Evolutionary conservation across 2,113 vertebrate species (phyloP).

Genomic region (Picathartes gymnocephalus): DNA sequence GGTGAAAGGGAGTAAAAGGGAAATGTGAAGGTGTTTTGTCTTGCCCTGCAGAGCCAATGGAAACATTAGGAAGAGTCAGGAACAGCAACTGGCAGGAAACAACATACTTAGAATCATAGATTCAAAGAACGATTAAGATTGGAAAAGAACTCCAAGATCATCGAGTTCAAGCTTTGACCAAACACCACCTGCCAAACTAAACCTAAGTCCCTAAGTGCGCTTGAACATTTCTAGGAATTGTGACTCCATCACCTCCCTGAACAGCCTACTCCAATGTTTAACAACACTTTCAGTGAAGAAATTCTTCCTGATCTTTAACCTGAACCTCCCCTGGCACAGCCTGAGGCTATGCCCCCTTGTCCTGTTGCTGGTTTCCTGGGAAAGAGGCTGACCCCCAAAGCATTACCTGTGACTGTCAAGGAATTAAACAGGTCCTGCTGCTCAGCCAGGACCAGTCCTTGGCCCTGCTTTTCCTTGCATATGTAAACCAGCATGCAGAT

Average conservation of each 20-base stretch:
- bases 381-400: background rate
- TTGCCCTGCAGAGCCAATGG: background rate
- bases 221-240: background rate
- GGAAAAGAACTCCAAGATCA: background rate
- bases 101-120: background rate
- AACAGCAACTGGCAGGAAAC: background rate
- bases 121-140: background rate
- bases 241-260: background rate
- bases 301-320: background rate
- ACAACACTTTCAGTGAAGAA: background rate
- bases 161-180: background rate
- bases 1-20: background rate
- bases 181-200: background rate
- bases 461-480: background rate
- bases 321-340: background rate
- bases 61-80: background rate
- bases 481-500: background rate
- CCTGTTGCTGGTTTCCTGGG: rapidly evolving
- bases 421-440: background rate
- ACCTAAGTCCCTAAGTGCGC: background rate
- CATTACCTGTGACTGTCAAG: background rate
- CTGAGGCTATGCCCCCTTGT: background rate
- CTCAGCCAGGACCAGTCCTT: background rate
- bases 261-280: background rate
- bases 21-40: background rate